Conservation (phyloP, 2,113 vertebrate genomes). For the Mugil cephalus region DNA sequence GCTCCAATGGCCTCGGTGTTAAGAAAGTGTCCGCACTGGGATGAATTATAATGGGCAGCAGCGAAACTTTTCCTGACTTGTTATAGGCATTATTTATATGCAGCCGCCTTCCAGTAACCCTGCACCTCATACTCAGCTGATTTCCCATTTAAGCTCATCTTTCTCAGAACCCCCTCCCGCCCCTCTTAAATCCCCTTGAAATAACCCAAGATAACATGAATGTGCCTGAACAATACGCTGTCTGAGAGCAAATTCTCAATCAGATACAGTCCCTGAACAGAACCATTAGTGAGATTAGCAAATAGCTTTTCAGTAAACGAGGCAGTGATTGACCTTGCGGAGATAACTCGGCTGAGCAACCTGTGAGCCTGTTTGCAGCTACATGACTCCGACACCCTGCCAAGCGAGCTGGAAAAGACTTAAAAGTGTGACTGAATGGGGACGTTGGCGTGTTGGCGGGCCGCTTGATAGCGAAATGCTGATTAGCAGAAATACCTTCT, state of each 20-base stretch:
- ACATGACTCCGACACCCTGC: background rate
- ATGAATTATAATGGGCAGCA: slow-evolving; percentile 30
- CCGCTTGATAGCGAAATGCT: too few relatives aligned
- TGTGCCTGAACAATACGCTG: slow-evolving; percentile 16
- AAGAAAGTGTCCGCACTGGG: slow-evolving; percentile 22
- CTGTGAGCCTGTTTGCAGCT: slow-evolving; percentile 6
- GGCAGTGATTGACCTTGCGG: slow-evolving; percentile 59
- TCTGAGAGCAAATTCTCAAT: slow-evolving; percentile 34
- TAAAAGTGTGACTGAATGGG: slow-evolving; percentile 3
- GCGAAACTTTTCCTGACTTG: background rate
- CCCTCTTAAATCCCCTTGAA: slow-evolving; percentile 32
- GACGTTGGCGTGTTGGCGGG: too few relatives aligned
- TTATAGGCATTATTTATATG: background rate
- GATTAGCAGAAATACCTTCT: slow-evolving; percentile 22
- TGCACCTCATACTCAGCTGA: background rate
- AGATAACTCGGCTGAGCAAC: slow-evolving; percentile 16
- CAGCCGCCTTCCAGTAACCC: slow-evolving; percentile 16
- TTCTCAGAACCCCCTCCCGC: slow-evolving; percentile 3
- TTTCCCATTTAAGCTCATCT: slow-evolving; percentile 26
- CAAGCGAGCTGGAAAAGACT: background rate
- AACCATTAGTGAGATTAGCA: slow-evolving; percentile 60
- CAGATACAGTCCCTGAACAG: slow-evolving; percentile 44
- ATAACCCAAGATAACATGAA: slow-evolving; percentile 52
- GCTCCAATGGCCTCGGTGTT: slow-evolving; percentile 20
- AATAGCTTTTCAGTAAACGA: slow-evolving; percentile 53